Conservation (phyloP, 2,797 vertebrate species). For the Onychomys torridus region DNA sequence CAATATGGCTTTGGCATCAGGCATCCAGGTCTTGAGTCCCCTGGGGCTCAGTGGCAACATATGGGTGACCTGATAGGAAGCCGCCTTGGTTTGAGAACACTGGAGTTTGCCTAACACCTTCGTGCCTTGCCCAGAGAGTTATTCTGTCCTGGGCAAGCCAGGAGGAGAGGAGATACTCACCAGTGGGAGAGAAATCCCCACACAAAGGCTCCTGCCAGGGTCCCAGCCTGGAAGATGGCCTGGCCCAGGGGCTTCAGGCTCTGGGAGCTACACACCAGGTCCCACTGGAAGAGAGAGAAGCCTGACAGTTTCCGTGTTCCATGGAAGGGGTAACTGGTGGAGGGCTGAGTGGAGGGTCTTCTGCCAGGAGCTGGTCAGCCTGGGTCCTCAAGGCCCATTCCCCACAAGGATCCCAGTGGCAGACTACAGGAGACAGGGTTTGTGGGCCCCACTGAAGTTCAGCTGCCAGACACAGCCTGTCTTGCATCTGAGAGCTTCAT, state of each 20-base stretch:
- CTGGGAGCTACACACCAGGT: slow-evolving; percentile 90
- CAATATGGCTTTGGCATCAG: background rate
- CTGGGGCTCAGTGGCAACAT: background rate
- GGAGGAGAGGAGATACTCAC: background rate
- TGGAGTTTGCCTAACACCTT: background rate
- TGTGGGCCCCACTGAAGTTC: background rate
- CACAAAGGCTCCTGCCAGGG: slow-evolving; percentile 87
- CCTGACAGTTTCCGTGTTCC: accelerated
- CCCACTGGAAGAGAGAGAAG: slow-evolving; percentile 88
- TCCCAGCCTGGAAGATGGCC: slow-evolving; percentile 91
- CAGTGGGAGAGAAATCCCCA: slow-evolving; percentile 69
- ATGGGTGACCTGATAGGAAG: background rate
- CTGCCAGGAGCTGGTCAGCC: background rate
- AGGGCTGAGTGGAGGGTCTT: background rate
- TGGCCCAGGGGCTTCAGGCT: slow-evolving; percentile 90
- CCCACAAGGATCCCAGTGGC: background rate
- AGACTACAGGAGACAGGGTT: background rate
- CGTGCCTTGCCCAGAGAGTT: background rate
- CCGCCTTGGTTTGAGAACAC: background rate
- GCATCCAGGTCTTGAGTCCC: background rate
- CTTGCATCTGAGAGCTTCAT: background rate
- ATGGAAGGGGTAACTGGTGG: background rate
- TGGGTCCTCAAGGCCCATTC: background rate
- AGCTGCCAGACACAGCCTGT: accelerated
- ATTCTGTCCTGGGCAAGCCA: background rate